Percentiles rank a stretch among this genome's conserved stretches.
phyloP scores from a whole-genome alignment of 2,797 vertebrate genomes.

The Fistularia commersonii region DNA sequence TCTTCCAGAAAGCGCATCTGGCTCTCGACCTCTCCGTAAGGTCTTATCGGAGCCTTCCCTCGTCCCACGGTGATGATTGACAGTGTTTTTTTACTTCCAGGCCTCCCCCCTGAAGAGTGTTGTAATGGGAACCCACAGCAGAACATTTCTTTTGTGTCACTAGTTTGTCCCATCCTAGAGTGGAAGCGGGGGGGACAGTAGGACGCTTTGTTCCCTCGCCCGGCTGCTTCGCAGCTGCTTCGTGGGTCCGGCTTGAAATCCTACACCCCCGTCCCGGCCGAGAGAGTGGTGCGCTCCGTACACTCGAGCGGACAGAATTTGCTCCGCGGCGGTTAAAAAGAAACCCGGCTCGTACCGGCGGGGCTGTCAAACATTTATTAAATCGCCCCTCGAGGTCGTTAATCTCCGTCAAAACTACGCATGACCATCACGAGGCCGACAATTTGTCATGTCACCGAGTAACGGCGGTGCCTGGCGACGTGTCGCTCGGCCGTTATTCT shows the following conservation, averaged over 20 bases:
- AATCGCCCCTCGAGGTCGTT: slow-evolving; percentile 28
- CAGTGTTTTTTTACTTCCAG: slow-evolving; percentile 37
- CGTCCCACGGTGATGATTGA: slow-evolving; percentile 47
- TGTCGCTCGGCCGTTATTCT: slow-evolving; percentile 30
- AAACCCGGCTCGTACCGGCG: slow-evolving; percentile 16
- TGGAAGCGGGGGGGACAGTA: slow-evolving; percentile 42
- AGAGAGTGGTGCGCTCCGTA: slow-evolving; percentile 39
- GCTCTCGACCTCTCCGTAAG: slow-evolving; percentile 10
- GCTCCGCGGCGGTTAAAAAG: slow-evolving; percentile 21
- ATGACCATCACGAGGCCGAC: slow-evolving; percentile 38
- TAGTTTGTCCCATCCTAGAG: slow-evolving; percentile 56
- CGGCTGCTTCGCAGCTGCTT: slow-evolving; percentile 56
- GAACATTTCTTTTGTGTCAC: slow-evolving; percentile 45
- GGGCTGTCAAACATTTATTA: slow-evolving; percentile 41
- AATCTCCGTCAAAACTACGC: slow-evolving; percentile 29
- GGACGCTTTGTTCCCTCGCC: slow-evolving; percentile 51
- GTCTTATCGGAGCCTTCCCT: slow-evolving; percentile 33
- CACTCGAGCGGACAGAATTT: slow-evolving; percentile 29
- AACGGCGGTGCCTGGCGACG: slow-evolving; percentile 24
- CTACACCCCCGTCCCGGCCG: slow-evolving; percentile 47
- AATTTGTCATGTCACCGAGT: slow-evolving; percentile 33
- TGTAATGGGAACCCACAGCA: slow-evolving; percentile 46
- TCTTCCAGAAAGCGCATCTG: slow-evolving; percentile 1
- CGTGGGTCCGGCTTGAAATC: slow-evolving; percentile 55
- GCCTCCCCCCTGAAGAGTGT: slow-evolving; percentile 28